These are phyloP conservation scores for Tetragonula carbonaria DNA, from an alignment of 2,888 invertebrate genomes.

Conservation along the genomic window DNA sequence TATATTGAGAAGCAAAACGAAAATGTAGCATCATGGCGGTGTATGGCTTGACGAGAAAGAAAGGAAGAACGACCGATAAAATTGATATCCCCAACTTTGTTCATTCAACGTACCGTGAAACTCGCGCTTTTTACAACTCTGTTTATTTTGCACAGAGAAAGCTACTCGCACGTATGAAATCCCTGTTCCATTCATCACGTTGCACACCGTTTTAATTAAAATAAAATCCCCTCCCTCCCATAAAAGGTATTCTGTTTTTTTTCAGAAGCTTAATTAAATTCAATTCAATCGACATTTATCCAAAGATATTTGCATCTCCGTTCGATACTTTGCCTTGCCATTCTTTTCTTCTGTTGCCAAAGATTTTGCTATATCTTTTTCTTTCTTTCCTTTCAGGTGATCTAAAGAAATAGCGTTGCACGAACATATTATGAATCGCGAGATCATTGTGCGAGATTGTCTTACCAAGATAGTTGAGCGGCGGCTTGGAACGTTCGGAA, in stretches of 20 bases:
- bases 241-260: neutral
- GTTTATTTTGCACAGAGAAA: neutral
- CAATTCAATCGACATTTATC: neutral
- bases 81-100: neutral
- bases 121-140: neutral
- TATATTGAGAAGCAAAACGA: neutral
- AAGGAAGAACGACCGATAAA: neutral
- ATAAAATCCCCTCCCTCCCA: neutral
- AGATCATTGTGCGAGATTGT: neutral
- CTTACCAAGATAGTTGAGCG: constrained; percentile 78
- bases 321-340: neutral
- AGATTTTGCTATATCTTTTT: neutral
- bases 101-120: neutral
- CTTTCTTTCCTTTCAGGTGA: neutral
- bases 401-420: too few species aligned
- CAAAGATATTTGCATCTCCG: neutral
- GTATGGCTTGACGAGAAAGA: neutral
- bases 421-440: too few species aligned
- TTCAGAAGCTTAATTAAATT: neutral
- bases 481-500: constrained; percentile 75
- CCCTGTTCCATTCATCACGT: neutral
- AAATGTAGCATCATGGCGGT: neutral
- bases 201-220: neutral
- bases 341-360: neutral
- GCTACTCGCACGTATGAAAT: neutral